Evolutionary conservation across 2,113 vertebrate genomes (phyloP).

Genomic region (Hystrix cristata): DNA sequence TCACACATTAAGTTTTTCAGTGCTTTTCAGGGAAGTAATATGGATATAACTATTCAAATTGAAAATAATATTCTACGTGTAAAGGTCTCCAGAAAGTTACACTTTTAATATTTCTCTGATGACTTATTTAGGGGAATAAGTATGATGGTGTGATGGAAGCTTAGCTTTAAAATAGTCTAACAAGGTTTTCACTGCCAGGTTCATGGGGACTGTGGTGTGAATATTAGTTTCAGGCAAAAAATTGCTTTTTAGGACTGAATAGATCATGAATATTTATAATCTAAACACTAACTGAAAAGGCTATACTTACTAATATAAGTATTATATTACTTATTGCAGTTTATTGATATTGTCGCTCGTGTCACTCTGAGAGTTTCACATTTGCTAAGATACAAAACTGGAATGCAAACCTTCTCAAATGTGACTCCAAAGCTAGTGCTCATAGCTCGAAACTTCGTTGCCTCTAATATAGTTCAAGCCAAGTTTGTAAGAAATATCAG

Average conservation of each 20-base stretch:
- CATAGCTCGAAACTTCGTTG: not conserved
- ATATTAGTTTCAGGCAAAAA: conserved; percentile 40
- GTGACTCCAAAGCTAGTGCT: not conserved
- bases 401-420: not conserved
- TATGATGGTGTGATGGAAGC: not conserved
- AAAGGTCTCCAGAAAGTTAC: not conserved
- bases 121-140: not conserved
- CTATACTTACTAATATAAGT: not conserved
- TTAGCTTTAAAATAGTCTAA: conserved; percentile 5
- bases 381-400: not conserved
- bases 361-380: not conserved
- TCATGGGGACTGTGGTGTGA: not conserved
- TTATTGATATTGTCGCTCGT: conserved; percentile 20
- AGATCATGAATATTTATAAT: not conserved
- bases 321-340: not conserved
- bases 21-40: not conserved
- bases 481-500: not conserved
- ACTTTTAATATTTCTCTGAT: not conserved
- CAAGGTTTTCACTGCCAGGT: conserved; percentile 37
- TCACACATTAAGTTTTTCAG: not conserved
- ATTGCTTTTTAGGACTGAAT: conserved; percentile 47
- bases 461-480: conserved; percentile 16
- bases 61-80: not conserved
- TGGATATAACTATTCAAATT: not conserved
- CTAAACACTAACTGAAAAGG: not conserved